Evolutionary conservation across 2,797 vertebrate species (phyloP).

Genomic region (Echiichthys vipera): DNA sequence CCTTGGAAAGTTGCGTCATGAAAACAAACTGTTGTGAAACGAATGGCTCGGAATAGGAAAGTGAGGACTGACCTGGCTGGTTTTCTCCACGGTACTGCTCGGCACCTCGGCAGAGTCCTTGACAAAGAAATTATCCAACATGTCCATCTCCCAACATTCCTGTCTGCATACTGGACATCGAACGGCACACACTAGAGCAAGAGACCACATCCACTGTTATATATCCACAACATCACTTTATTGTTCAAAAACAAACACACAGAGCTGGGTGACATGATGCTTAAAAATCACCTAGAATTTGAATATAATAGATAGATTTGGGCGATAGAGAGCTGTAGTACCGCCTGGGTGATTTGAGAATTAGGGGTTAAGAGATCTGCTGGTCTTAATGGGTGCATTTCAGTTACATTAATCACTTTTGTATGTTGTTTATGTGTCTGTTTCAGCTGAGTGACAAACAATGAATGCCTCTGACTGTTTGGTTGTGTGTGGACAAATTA

Average conservation of each 20-base stretch:
- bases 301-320: not conserved
- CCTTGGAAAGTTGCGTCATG: not conserved
- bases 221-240: no score
- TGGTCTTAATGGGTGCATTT: not conserved
- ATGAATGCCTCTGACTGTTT: not conserved
- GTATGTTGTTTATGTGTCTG: not conserved
- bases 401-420: not conserved
- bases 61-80: constrained; percentile 89
- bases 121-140: constrained; percentile 98
- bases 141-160: constrained; percentile 96
- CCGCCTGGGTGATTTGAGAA: not conserved
- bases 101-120: constrained; percentile 97
- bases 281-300: not conserved
- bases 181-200: constrained; percentile 88
- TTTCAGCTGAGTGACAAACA: not conserved
- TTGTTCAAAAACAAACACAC: not conserved
- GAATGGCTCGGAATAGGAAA: not conserved
- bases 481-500: no score
- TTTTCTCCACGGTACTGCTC: constrained; percentile 98
- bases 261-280: not conserved
- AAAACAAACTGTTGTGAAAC: not conserved
- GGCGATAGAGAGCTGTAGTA: not conserved
- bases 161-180: constrained; percentile 97
- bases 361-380: not conserved
- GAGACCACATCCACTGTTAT: constrained; percentile 17